Base-by-base conservation (phyloP, 2,888 invertebrate genomes). In the Griposia aprilina region DNA sequence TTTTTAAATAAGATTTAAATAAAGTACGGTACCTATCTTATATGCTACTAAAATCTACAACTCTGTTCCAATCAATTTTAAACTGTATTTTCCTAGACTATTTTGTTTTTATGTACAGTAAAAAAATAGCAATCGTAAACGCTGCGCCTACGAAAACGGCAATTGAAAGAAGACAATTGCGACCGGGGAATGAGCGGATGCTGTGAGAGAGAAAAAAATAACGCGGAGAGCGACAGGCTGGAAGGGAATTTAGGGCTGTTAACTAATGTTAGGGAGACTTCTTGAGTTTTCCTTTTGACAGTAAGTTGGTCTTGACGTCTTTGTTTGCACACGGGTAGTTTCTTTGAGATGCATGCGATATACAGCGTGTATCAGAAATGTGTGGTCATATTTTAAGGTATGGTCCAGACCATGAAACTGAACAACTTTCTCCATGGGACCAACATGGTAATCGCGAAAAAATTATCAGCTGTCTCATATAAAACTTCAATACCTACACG, bases 91-190 rank as follows among this genome's bases (percentile, higher is more conserved):
- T 10, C 6, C 10, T 6, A 48, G 30, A 8, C 30, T 30, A 48
- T 57, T 48, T 57, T 6, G 10, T 1, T 23, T 23, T 50, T n/a
- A 5, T 20, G 7, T 1, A 48, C 2, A 45, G 26, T 20, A 11
- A 57, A 57, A 82, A 82, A 66, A 76, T 57, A 11, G 55, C 26
- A 41, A 71, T 30, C 50, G 50, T 68, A 55, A 70, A 81, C 41
- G 77, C 74, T 41, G 48, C 63, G 83, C 72, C 79, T 81, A 81
- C 74, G 86, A 87, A 88, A 88, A 87, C 83, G 90, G 88, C 90
- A 90, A 91, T 91, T 90, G 90, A 92, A 90, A 90, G 84, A 83
- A 90, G 89, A 93, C 92, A 93, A 93, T 93, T 88, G 90, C 82
- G 78, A 83, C 85, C 90, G 87, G 92, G 90, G 91, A 93, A 93